These are phyloP conservation scores for Ctenopoma kingsleyae DNA, from an alignment of 2,797 vertebrate species.

Conservation along the genomic window DNA sequence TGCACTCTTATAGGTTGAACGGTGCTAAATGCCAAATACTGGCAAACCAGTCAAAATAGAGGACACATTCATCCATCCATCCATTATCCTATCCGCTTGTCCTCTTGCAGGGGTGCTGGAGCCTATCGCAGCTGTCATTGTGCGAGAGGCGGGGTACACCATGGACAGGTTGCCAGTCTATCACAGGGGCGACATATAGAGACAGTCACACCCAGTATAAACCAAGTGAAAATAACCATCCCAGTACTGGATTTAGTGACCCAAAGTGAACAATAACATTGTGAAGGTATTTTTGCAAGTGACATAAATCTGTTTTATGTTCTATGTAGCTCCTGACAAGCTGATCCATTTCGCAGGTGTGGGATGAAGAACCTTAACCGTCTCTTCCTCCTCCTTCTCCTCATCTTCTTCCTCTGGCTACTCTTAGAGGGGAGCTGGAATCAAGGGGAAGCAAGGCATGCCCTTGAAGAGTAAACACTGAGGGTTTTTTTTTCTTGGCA, in stretches of 20 bases:
- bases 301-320: slow-evolving; percentile 9
- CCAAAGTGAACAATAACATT: neutral
- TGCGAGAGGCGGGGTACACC: too few relatives aligned
- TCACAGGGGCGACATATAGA: too few relatives aligned
- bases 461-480: slow-evolving; percentile 61
- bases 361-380: neutral
- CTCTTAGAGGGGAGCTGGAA: slow-evolving; percentile 7
- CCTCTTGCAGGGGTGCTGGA: too few relatives aligned
- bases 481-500: slow-evolving; percentile 43
- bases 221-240: too few relatives aligned
- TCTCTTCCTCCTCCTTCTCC: slow-evolving; percentile 14
- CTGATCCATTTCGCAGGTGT: slow-evolving; percentile 24
- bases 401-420: slow-evolving; percentile 20
- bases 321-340: neutral
- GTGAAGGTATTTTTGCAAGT: slow-evolving; percentile 5
- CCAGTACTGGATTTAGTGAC: neutral
- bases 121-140: too few relatives aligned
- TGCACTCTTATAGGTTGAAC: too few relatives aligned
- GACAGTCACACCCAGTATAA: too few relatives aligned
- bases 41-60: too few relatives aligned
- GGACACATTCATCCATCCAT: too few relatives aligned
- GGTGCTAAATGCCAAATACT: too few relatives aligned
- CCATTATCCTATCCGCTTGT: too few relatives aligned
- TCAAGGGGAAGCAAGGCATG: slow-evolving; percentile 35
- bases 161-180: too few relatives aligned